These are phyloP conservation scores for Acleris emargana DNA, from an alignment of 2,888 invertebrate species.

Conservation along the genomic window DNA sequence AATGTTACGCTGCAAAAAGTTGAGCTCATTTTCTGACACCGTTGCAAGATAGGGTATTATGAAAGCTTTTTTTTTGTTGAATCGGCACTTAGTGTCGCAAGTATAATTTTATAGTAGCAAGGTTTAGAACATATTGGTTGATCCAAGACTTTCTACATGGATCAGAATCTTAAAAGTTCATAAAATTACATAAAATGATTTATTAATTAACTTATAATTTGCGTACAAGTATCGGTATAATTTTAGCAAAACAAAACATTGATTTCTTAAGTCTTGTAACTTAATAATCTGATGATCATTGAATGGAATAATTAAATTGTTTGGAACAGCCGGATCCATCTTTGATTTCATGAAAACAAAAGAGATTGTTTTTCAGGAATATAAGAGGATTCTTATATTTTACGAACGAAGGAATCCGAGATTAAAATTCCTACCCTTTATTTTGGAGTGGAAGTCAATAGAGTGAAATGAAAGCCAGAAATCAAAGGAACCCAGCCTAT, in stretches of 20 bases:
- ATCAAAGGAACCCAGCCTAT: slow-evolving; percentile 56
- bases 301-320: slow-evolving; percentile 11
- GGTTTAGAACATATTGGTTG: too few relatives aligned
- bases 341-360: slow-evolving; percentile 13
- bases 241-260: too few relatives aligned
- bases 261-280: too few relatives aligned
- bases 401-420: slow-evolving; percentile 49
- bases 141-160: too few relatives aligned
- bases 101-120: too few relatives aligned
- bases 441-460: slow-evolving; percentile 61
- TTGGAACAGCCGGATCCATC: slow-evolving; percentile 15
- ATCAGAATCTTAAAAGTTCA: too few relatives aligned
- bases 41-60: too few relatives aligned
- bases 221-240: too few relatives aligned
- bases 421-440: slow-evolving; percentile 69
- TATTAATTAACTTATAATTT: too few relatives aligned
- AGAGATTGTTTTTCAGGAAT: slow-evolving; percentile 21
- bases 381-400: slow-evolving; percentile 44
- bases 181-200: too few relatives aligned
- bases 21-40: not conserved
- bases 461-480: slow-evolving; percentile 64
- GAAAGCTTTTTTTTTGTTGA: too few relatives aligned
- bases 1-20: not conserved
- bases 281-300: not conserved
- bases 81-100: too few relatives aligned